Evolutionary conservation across 2,113 vertebrate genomes (phyloP).

Genomic region (Periophthalmodon schlosseri): DNA sequence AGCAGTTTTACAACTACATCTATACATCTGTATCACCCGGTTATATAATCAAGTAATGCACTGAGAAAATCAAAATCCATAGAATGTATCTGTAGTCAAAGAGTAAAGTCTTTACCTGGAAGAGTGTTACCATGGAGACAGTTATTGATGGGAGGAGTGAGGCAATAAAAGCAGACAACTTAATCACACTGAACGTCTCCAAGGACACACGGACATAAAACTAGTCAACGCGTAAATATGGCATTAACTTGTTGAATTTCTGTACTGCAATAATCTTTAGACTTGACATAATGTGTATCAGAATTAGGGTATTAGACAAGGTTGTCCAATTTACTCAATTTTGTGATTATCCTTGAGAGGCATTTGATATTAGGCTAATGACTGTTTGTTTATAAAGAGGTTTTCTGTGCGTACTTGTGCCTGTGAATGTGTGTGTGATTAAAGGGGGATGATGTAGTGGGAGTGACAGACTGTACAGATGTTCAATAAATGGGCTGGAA

Average conservation of each 20-base stretch:
- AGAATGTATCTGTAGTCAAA: background rate
- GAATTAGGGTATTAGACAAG: background rate
- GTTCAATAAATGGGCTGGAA: conserved; percentile 75
- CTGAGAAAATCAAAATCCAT: background rate
- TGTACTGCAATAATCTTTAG: conserved; percentile 1
- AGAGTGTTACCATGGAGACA: conserved; percentile 15
- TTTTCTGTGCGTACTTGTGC: conserved; percentile 18
- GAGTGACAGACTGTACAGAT: conserved; percentile 66
- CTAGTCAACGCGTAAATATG: background rate
- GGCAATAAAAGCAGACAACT: conserved; percentile 22
- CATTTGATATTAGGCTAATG: conserved; percentile 68
- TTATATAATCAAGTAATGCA: background rate
- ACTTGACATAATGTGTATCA: background rate
- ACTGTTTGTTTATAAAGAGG: conserved; percentile 63
- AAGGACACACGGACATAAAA: conserved; percentile 30
- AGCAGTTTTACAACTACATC: too few species aligned
- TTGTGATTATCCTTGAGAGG: conserved; percentile 62
- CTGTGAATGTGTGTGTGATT: conserved; percentile 48
- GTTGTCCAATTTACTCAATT: conserved; percentile 39
- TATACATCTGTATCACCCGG: too few species aligned
- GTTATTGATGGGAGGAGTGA: conserved; percentile 32
- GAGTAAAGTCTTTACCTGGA: conserved; percentile 12
- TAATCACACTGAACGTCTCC: conserved; percentile 41
- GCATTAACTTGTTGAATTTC: background rate
- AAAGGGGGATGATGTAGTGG: conserved; percentile 48